Evolutionary conservation across 1,140 invertebrate genomes (phyloP), one percentile per base, ranked within the genome.

Genomic region (Eubasilissa regina): DNA sequence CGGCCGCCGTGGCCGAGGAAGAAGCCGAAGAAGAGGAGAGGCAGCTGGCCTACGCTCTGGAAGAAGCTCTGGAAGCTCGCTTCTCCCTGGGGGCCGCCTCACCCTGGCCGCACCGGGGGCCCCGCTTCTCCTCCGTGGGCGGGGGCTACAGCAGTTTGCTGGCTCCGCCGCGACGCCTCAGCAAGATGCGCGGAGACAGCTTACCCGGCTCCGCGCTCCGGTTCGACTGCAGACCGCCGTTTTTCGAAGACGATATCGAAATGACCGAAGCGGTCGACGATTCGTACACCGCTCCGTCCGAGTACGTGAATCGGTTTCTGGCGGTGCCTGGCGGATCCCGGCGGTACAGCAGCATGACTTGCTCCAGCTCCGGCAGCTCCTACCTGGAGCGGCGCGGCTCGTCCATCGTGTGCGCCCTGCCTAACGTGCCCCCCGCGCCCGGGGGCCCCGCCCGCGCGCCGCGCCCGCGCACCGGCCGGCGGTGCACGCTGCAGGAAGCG

Each of bases 361-460:
- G 94, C 85, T 95, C 94, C 82, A 95, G 94, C 84, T 94, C 94
- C 13, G 94, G 93, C 66, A 95, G 94, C 85, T 94, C 94, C 55
- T 95, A 95, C 84, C 88, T 95, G 82, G 94, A 95, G 84, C 90
- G 94, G 60, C 91, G 94, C 77, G 94, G 93, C 76, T 95, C 94
- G 4, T 93, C 94, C 13, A 92, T 94, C 75, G 93, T 93, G 66
- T 91, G 94, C 83, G 92, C 93, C 83, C 85, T 94, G 87, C 91
- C 92, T 82, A 90, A 92, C 82, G 87, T 89, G 79, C 91, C 90
- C 45, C 89, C 90, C 43, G 87, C 88, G 85, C 77, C 72, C 55
- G 13, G 17, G 44, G 75, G 70, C 64, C n/a, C 25, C 13, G 84
- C 84, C 51, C 35, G 85, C 62, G 85, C 88, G 9, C 86, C 87